Base-by-base conservation (phyloP, 2,888 invertebrate species). In the Reticulitermes lucifugus region DNA sequence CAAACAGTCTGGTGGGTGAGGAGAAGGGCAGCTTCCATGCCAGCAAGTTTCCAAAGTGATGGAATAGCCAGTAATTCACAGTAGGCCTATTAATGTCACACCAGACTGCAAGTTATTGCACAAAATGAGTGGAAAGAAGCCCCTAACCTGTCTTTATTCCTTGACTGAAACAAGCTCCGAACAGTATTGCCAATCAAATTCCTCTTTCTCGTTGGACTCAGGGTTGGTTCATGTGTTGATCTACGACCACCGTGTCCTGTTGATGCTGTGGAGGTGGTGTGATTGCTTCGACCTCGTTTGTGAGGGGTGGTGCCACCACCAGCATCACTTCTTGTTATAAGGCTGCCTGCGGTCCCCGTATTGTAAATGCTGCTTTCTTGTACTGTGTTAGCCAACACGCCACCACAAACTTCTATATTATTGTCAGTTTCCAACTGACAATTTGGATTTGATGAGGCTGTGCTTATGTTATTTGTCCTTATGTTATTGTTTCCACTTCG, bases 401-500 rank as follows among this genome's bases (percentile, higher is more conserved):
- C 77, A n/a, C 46, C 41, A 77, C 77, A 46, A n/a, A 77, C 22
- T 21, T 77, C 77, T 77, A 46, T 46, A n/a, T 77, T 77, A 46
- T 77, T 77, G 46, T 77, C 77, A 77, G 51, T 77, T n/a, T 21
- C 77, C 77, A 77, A 9, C 46, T 77, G 77, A 77, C 43, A 46
- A 46, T 46, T 43, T 77, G 77, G 46, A 46, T 77, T 77, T 46
- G 51, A 6, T 77, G 51, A 46, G 1, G 75, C 29, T 75, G 51
- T 65, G 29, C 59, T 79, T 60, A 41, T 79, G 21, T 41, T 75
- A 60, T 77, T 85, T 35, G 84, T 83, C 51, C 73, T 83, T 21
- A 86, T 77, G 80, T 86, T 86, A 83, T 86, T 86, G 83, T 86
- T 86, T 84, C 86, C 86, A 83, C 85, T 86, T 60, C 85, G 86